Evolutionary conservation across 2,888 invertebrate genomes (phyloP), one percentile per base, ranked within the genome.

Genomic region (Cataglyphis livida): DNA sequence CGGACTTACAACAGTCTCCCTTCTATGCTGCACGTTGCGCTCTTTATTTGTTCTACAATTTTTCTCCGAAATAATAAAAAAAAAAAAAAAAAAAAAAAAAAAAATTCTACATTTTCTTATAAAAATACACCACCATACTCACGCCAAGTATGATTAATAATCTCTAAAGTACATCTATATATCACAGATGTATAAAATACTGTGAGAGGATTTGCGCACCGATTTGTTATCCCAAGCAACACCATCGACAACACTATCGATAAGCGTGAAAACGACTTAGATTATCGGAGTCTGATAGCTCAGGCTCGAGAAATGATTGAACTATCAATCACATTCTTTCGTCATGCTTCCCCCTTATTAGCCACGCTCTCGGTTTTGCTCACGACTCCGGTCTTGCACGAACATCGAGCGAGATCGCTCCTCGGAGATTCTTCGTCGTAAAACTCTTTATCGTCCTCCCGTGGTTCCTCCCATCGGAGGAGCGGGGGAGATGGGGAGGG

Each of bases 331-430:
- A 76, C 76, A 57, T 76, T 44, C 57, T 75, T 75, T 75, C 32
- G 64, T 59, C 82, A 32, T 51, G 76, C 64, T 41, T 66, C 51
- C 32, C 44, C 32, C 35, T 75, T 51, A 41, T 81, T 75, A 62
- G 75, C 21, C 59, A 82, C 76, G 57, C 76, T 73, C 76, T 73
- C 7, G 48, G 66, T 78, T 68, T 82, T 70, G 41, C n/a, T 10
- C 81, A 48, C 35, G 74, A 70, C n/a, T 41, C 57, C 48, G 25
- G 48, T 68, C 70, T 62, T 28, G 64, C 25, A 61, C 82, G 61
- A 68, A 62, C 78, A 21, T 78, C 83, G 79, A 38, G 70, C 83
- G 79, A 51, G 70, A 68, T 61, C 70, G 75, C 81, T 12, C 35
- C 38, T 25, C 81, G 68, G 57, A 21, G 57, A 78, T 68, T 41